Conservation (phyloP, 37 sponge, comb jelly and placozoan genomes). For the Agelas oroides region DNA sequence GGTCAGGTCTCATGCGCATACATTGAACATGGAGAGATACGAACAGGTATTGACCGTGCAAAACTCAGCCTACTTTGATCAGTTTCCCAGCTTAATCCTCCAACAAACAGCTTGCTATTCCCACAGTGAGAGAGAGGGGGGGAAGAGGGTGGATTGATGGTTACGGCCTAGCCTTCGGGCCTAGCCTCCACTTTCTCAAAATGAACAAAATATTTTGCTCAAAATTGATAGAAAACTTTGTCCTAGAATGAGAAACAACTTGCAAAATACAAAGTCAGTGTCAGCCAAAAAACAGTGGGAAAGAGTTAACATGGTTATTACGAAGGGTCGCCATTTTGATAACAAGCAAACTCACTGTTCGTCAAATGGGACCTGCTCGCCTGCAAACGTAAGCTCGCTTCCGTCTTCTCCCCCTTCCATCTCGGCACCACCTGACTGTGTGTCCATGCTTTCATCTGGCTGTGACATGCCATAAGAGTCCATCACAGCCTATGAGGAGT, state of each 20-base stretch:
- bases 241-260: neutral
- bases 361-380: neutral
- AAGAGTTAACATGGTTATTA: no score
- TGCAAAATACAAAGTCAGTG: neutral
- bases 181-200: slow-evolving; percentile 6
- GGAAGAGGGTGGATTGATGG: neutral
- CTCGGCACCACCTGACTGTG: neutral
- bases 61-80: slow-evolving; percentile 46
- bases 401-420: no score
- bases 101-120: slow-evolving; percentile 86
- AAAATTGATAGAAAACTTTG: no score
- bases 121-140: neutral
- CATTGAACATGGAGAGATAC: no score
- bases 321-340: no score
- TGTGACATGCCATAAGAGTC: no score
- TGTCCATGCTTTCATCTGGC: slow-evolving; percentile 9
- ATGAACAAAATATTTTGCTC: no score
- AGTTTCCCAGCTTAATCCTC: slow-evolving; percentile 81
- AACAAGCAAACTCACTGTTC: slow-evolving; percentile 6
- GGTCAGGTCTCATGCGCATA: no score
- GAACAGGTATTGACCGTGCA: neutral
- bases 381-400: no score
- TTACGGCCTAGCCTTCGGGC: slow-evolving; percentile 34
- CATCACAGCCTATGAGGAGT: neutral
- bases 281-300: no score